Percentiles rank a stretch among this genome's conserved stretches.
phyloP scores from a whole-genome alignment of 2,797 vertebrate genomes.

The Limosa lapponica region DNA sequence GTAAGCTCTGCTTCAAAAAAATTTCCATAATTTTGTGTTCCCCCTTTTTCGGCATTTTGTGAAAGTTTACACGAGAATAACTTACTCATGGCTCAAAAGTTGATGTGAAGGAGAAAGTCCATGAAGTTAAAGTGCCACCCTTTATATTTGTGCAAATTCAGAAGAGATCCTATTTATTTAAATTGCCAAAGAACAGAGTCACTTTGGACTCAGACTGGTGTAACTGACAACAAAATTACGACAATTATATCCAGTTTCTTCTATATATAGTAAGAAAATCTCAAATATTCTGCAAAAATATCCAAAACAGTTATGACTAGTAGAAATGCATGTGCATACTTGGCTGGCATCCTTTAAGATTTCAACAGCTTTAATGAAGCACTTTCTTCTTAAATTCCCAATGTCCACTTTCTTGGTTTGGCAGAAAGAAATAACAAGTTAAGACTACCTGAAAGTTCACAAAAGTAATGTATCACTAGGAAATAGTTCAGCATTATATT shows the following conservation, averaged over 20 bases:
- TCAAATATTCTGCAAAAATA: not conserved
- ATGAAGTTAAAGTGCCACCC: fast-evolving
- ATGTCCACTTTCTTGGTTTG: not conserved
- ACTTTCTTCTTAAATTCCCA: not conserved
- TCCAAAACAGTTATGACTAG: not conserved
- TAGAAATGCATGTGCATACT: not conserved
- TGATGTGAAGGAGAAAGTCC: not conserved
- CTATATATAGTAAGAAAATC: not conserved
- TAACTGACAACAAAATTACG: not conserved
- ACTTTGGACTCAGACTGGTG: not conserved
- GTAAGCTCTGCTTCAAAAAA: not conserved
- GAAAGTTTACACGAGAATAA: not conserved
- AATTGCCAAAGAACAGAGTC: not conserved
- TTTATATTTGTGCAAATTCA: not conserved
- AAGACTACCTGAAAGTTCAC: not conserved
- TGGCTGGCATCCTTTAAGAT: not conserved
- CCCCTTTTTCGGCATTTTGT: not conserved
- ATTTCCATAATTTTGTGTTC: not conserved
- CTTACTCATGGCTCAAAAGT: not conserved
- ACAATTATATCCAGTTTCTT: not conserved
- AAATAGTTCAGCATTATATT: not conserved
- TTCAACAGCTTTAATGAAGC: not conserved
- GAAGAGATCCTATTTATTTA: not conserved
- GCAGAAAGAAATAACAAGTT: not conserved
- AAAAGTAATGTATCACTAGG: not conserved